Conservation (phyloP, 1,140 invertebrate species). For the Philopotamus ludificatus region DNA sequence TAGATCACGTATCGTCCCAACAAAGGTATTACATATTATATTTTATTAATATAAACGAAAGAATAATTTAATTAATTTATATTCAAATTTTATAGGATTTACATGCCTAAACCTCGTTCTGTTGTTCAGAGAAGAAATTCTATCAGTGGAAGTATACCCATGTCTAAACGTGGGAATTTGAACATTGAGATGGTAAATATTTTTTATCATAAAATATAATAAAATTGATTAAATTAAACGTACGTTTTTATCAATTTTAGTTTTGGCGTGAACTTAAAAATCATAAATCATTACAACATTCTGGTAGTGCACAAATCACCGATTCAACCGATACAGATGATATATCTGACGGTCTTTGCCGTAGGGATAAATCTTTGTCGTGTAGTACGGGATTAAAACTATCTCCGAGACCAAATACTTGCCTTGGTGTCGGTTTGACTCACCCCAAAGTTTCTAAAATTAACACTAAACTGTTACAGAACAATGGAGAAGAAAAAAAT, state of each 20-base stretch:
- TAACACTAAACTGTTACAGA: conserved; percentile 22
- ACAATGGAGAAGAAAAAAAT: conserved; percentile 24
- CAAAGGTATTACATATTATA: conserved; percentile 25
- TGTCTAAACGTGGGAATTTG: conserved; percentile 62
- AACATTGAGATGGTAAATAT: conserved; percentile 64
- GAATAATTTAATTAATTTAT: conserved; percentile 3
- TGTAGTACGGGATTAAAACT: conserved; percentile 70
- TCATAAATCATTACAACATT: conserved; percentile 54
- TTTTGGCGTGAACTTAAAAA: conserved; percentile 69
- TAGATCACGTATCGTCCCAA: conserved; percentile 36
- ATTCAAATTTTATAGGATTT: conserved; percentile 53
- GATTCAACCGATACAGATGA: conserved; percentile 40
- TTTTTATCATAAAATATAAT: conserved; percentile 15
- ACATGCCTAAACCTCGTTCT: conserved; percentile 72
- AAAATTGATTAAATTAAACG: neutral
- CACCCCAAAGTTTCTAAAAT: conserved; percentile 33
- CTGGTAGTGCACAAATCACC: conserved; percentile 48
- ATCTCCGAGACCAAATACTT: conserved; percentile 66
- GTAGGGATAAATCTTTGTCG: conserved; percentile 58
- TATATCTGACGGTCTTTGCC: conserved; percentile 46
- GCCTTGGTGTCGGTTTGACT: conserved; percentile 54
- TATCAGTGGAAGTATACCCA: conserved; percentile 81
- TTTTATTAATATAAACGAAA: neutral
- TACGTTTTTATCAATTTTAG: conserved; percentile 48
- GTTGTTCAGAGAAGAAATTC: conserved; percentile 77